These are phyloP conservation scores for Hippoglossus hippoglossus DNA, from an alignment of 2,797 vertebrate species.

Conservation along the genomic window DNA sequence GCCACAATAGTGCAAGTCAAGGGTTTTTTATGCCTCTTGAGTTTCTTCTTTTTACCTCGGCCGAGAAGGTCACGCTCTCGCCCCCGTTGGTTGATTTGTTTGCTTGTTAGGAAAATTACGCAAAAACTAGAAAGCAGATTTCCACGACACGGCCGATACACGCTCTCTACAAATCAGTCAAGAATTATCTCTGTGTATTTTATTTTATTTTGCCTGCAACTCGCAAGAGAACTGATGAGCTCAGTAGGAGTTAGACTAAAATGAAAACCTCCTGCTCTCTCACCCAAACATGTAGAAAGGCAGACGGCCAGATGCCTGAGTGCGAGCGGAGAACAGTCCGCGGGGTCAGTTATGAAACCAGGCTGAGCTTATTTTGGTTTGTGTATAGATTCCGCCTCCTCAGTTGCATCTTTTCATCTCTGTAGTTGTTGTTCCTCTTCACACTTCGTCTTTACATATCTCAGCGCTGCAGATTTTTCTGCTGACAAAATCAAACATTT, in stretches of 20 bases:
- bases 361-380: not conserved
- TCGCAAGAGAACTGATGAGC: too few species aligned
- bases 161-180: too few species aligned
- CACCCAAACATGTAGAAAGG: not conserved
- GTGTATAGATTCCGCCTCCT: not conserved
- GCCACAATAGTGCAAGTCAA: not conserved
- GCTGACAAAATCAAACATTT: not conserved
- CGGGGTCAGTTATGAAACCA: slow-evolving; percentile 17
- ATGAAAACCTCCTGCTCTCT: too few species aligned
- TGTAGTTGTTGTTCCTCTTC: not conserved
- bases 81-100: not conserved
- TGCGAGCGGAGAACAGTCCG: not conserved
- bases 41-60: not conserved
- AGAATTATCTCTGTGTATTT: too few species aligned
- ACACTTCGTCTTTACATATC: not conserved
- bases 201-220: too few species aligned
- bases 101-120: too few species aligned
- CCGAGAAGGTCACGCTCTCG: too few species aligned
- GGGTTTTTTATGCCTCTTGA: not conserved
- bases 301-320: slow-evolving; percentile 8
- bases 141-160: too few species aligned
- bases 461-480: not conserved
- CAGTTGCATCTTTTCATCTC: slow-evolving; percentile 16
- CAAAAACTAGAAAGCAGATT: too few species aligned
- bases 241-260: too few species aligned